Evolutionary conservation across 64 coral and sea anemone species (phyloP), one percentile per base, ranked within the genome.

Genomic region (Montipora cactus): DNA sequence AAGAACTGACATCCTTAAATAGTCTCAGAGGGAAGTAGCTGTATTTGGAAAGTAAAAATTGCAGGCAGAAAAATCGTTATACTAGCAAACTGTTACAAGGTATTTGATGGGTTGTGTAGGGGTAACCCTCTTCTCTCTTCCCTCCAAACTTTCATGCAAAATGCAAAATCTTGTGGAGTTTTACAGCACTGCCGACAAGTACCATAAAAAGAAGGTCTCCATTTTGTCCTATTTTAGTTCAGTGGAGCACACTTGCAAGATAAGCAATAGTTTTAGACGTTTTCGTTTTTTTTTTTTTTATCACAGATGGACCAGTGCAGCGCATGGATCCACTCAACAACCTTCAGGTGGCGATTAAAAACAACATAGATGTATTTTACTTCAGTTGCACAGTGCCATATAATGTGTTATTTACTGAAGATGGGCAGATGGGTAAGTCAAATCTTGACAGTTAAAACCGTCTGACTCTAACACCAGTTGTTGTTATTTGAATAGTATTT

Each of bases 241-340:
- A 28, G 28, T 28, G 28, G 28, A 28, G 28, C 9, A 55, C 52
- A 7, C 52, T 55, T 55, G 0, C 15, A 21, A 5, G 4, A 71
- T 21, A 71, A 71, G 21, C 18, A 66, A 15, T 15, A 18, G 61
- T 23, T 15, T 49, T 44, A 58, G 18, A 1, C 50, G 7, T 50
- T 23, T 57, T 8, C 4, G 9, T 72, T n/a, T 5, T 74, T 71
- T 49, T 79, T 82, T 62, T 11, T 14, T 58, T 77, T 2, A 7
- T 64, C 44, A 8, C 22, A 91, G 87, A 49, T 61, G 93, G 93
- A 20, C 49, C 59, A 19, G 95, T 99, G 18, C 97, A 94, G 23
- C 84, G 97, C 4, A 99, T 99, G 97, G 95, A 96, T 55, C 95
- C 95, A 4, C 45, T 96, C 1, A 96, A 81, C 23, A 96, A 94